A percentile compares a stretch with the other conserved stretches of the same genome.
These are phyloP conservation scores for Noturus placidus DNA, from an alignment of 2,113 vertebrate genomes.

Conservation along the genomic window DNA sequence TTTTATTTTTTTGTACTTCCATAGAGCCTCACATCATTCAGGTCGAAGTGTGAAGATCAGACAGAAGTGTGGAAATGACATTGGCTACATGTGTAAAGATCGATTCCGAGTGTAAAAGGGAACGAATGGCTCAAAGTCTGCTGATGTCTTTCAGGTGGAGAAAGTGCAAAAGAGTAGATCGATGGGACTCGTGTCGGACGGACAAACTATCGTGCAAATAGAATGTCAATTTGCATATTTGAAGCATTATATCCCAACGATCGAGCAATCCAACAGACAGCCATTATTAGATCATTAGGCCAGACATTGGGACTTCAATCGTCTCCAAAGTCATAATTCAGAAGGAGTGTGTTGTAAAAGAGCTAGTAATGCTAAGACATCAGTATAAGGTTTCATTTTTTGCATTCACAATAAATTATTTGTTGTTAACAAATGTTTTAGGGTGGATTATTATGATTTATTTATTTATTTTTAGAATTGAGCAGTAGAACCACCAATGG, in stretches of 20 bases:
- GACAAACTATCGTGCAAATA: neutral
- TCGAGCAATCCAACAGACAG: neutral
- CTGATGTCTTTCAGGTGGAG: neutral
- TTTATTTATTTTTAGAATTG: neutral
- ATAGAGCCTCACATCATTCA: conserved; percentile 36
- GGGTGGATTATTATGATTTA: no score
- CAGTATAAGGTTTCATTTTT: neutral
- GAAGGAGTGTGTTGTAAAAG: no score
- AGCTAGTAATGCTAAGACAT: neutral
- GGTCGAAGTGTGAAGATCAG: conserved; percentile 16
- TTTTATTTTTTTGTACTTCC: neutral
- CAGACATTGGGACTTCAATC: neutral
- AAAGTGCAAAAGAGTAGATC: neutral
- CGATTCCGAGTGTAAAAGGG: neutral
- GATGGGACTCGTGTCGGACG: neutral
- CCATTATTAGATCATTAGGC: neutral
- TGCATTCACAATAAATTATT: neutral
- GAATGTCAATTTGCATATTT: neutral
- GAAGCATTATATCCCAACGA: neutral
- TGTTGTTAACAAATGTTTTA: neutral
- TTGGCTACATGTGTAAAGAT: conserved; percentile 20
- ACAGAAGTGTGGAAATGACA: conserved; percentile 27
- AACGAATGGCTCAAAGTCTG: neutral
- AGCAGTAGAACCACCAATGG: neutral
- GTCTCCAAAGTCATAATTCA: neutral